A percentile compares a stretch with the other conserved stretches of the same genome.
Evolutionary conservation across 1,140 invertebrate species (phyloP).

Genomic region (Papilio xuthus): DNA sequence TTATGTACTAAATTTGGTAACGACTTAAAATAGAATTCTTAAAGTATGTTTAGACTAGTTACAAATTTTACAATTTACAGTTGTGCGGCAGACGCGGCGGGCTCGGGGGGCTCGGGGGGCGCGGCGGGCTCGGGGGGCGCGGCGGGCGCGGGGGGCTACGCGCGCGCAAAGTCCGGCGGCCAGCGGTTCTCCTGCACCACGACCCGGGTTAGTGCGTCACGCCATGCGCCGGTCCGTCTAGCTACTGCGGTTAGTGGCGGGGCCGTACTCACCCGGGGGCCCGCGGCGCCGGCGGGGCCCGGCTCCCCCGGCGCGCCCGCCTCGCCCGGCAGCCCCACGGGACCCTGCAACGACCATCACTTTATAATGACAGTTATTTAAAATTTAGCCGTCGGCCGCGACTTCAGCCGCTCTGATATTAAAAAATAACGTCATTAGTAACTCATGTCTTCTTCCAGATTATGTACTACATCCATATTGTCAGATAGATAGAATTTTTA

Average conservation of each 20-base stretch:
- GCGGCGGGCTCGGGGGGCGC: conserved; percentile 22
- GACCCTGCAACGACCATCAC: conserved; percentile 84
- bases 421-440: too few relatives aligned
- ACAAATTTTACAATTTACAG: conserved; percentile 68
- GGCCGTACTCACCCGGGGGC: conserved; percentile 82
- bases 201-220: conserved; percentile 56
- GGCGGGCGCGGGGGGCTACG: conserved; percentile 54
- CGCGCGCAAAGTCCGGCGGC: conserved; percentile 70
- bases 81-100: neutral
- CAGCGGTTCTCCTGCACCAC: conserved; percentile 71
- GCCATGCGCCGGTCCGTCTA: conserved; percentile 19
- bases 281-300: conserved; percentile 90
- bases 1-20: too few relatives aligned
- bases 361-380: too few relatives aligned
- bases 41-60: conserved; percentile 43
- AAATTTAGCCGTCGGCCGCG: too few relatives aligned
- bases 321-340: conserved; percentile 94
- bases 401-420: too few relatives aligned
- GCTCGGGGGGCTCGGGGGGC: conserved; percentile 13
- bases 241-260: conserved; percentile 4
- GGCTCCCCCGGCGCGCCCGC: conserved; percentile 88
- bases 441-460: too few relatives aligned
- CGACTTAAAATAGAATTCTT: conserved; percentile 38
- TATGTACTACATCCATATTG: too few relatives aligned
- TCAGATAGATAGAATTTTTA: too few relatives aligned